These are phyloP conservation scores for Pterocles gutturalis DNA, from an alignment of 2,113 vertebrate genomes.

Conservation along the genomic window DNA sequence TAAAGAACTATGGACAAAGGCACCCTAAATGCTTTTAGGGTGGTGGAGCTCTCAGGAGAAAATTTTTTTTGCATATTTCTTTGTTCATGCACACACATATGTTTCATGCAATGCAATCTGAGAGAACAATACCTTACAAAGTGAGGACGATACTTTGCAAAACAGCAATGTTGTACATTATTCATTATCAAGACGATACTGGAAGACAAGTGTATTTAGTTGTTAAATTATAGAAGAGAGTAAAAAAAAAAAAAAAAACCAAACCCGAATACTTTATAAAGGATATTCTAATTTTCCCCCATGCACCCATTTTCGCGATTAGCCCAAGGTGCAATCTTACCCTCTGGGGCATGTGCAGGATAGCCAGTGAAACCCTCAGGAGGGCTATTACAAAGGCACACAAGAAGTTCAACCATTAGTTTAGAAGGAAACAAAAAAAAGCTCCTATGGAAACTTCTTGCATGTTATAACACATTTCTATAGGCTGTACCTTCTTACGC, in stretches of 20 bases:
- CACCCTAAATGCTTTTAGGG: not conserved
- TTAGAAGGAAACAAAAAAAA: not conserved
- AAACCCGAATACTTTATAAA: not conserved
- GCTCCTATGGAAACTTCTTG: not conserved
- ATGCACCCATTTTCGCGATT: not conserved
- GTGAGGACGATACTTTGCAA: not conserved
- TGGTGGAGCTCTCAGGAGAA: not conserved
- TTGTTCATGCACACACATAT: not conserved
- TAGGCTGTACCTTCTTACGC: not conserved
- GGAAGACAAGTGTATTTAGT: not conserved
- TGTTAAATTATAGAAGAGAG: not conserved
- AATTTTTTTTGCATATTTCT: not conserved
- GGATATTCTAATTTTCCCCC: not conserved
- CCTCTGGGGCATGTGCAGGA: not conserved
- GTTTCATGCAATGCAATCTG: not conserved
- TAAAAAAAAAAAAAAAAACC: not conserved
- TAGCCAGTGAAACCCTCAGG: not conserved
- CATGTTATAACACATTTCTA: not conserved
- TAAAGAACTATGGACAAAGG: not conserved
- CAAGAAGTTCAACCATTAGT: not conserved
- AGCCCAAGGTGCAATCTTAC: not conserved
- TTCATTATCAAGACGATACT: not conserved
- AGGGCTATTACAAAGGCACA: not conserved
- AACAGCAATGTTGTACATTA: not conserved
- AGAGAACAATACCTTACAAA: not conserved